Evolutionary conservation across 2,888 invertebrate genomes (phyloP).

Genomic region (Cosmorhoe ocellata): DNA sequence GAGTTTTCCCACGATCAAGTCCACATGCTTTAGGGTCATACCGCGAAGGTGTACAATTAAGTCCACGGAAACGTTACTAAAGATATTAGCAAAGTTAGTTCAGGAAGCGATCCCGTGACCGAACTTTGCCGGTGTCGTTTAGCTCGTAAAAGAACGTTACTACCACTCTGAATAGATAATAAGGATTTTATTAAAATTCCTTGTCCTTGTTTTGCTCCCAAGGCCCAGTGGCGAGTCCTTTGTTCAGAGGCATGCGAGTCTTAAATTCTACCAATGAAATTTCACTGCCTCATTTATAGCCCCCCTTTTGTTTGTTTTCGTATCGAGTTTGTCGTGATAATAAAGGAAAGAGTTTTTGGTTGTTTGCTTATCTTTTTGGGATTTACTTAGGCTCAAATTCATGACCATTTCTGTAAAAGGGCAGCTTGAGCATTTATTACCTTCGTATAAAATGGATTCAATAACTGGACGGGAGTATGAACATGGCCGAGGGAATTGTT

Average conservation of each 20-base stretch:
- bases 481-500: neutral
- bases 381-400: constrained; percentile 33
- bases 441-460: neutral
- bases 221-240: constrained; percentile 56
- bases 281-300: constrained; percentile 56
- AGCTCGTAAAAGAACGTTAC: constrained; percentile 75
- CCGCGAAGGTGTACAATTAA: constrained; percentile 54
- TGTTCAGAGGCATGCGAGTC: constrained; percentile 66
- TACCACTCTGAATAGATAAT: constrained; percentile 77
- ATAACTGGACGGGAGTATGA: neutral
- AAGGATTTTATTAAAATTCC: constrained; percentile 81
- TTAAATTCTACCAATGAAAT: constrained; percentile 61
- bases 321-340: constrained; percentile 44
- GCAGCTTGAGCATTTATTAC: constrained; percentile 6
- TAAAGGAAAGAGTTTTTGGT: constrained; percentile 39
- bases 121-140: constrained; percentile 59
- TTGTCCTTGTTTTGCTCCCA: constrained; percentile 71
- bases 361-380: constrained; percentile 38
- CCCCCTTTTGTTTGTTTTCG: constrained; percentile 50
- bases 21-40: constrained; percentile 35
- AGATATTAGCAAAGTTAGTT: constrained; percentile 66
- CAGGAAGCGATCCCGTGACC: constrained; percentile 56
- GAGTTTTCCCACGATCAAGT: constrained; percentile 27
- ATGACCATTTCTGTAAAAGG: constrained; percentile 20
- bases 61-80: constrained; percentile 53